These are phyloP conservation scores for Drosophila paranaensis DNA, from an alignment of 2,888 invertebrate genomes.

Conservation along the genomic window DNA sequence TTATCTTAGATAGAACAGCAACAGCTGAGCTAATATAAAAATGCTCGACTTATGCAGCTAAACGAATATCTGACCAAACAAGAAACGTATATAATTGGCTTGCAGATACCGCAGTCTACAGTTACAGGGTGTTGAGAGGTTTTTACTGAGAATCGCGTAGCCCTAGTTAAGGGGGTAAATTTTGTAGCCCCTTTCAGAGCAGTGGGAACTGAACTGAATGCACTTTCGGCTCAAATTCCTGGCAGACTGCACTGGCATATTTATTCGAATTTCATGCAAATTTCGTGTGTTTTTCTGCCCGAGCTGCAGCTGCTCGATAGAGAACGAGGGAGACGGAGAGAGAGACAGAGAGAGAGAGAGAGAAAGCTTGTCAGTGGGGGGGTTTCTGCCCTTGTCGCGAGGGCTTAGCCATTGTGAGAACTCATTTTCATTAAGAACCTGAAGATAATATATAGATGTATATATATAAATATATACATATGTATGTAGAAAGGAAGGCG, in stretches of 20 bases:
- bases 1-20: not conserved
- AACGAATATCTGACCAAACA: not conserved
- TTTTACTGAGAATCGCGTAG: conserved; percentile 21
- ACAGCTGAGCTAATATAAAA: not conserved
- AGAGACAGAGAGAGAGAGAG: not conserved
- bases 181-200: conserved; percentile 18
- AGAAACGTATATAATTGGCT: not conserved
- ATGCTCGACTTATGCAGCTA: no score
- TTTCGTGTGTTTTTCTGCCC: conserved; percentile 43
- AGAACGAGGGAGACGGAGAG: not conserved
- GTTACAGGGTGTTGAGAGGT: not conserved
- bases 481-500: conserved; percentile 40
- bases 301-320: conserved; percentile 45
- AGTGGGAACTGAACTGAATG: conserved; percentile 43
- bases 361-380: conserved; percentile 14
- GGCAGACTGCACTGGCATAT: conserved; percentile 79
- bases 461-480: no score
- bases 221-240: conserved; percentile 44
- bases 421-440: conserved; percentile 57
- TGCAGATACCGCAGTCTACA: not conserved
- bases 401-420: conserved; percentile 29
- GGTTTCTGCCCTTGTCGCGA: conserved; percentile 31
- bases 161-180: conserved; percentile 18
- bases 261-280: conserved; percentile 84
- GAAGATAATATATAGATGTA: conserved; percentile 3